Percentiles rank a stretch among this genome's conserved stretches.
Conservation (phyloP, 2,888 invertebrate species). For the Drosophila kuntzei region DNA sequence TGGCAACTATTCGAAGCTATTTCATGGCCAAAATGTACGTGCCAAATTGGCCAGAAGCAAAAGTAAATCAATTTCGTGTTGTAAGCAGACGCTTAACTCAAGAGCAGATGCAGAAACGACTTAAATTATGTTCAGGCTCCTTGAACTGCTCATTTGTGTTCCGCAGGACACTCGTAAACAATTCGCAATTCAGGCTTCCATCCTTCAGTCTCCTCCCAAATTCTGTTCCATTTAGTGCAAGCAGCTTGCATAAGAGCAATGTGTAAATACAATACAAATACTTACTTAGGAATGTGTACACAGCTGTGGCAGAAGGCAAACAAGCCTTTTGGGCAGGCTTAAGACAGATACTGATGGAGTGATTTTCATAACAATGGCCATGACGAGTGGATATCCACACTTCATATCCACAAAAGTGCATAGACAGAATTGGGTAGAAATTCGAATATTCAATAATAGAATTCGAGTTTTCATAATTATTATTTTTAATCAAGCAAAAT, state of each 20-base stretch:
- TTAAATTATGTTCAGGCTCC: conserved; percentile 45
- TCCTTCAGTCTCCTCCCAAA: neutral
- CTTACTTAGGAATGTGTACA: conserved; percentile 24
- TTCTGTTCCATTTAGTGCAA: conserved; percentile 22
- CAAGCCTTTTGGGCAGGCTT: conserved; percentile 10
- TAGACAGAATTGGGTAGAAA: neutral
- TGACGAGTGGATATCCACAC: conserved; percentile 10
- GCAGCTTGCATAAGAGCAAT: conserved; percentile 23
- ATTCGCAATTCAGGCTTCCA: conserved; percentile 20
- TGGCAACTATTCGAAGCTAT: conserved; percentile 49
- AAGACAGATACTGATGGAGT: conserved; percentile 18
- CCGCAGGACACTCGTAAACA: conserved; percentile 35
- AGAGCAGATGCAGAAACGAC: conserved; percentile 49
- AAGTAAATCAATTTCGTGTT: conserved; percentile 65
- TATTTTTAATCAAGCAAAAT: conserved; percentile 14
- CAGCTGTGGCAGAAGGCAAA: conserved; percentile 22
- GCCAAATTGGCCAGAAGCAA: conserved; percentile 62
- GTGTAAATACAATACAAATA: conserved; percentile 40
- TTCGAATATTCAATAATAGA: neutral
- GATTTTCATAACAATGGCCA: conserved; percentile 3
- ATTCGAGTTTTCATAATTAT: conserved; percentile 5
- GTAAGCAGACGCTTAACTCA: conserved; percentile 40
- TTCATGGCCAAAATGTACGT: conserved; percentile 51
- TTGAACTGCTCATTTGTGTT: conserved; percentile 48
- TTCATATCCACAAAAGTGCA: conserved; percentile 10